These are phyloP conservation scores for Nettapus auritus DNA, from an alignment of 2,113 vertebrate genomes.

Conservation along the genomic window DNA sequence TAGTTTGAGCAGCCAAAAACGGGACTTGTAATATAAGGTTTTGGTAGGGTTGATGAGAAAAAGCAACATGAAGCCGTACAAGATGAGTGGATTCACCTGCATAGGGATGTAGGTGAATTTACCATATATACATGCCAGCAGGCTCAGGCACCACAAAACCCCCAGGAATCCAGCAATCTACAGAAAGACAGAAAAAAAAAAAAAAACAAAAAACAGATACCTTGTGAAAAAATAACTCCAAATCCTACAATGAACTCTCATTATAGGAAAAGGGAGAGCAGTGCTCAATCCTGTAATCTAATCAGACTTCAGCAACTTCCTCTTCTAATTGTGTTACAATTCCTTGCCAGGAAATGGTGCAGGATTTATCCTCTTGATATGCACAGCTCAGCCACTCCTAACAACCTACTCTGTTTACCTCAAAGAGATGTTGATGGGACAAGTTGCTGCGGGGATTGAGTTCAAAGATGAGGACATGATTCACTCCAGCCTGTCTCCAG, in stretches of 20 bases:
- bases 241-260: constrained; percentile 38
- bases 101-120: constrained; percentile 85
- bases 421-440: constrained; percentile 96
- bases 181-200: neutral
- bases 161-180: constrained; percentile 97
- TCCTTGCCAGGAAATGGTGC: neutral
- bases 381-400: neutral
- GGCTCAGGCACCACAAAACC: constrained; percentile 96
- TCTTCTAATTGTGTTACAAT: constrained; percentile 41
- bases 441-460: constrained; percentile 96
- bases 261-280: constrained; percentile 46
- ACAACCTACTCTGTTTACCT: constrained; percentile 78
- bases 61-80: constrained; percentile 96
- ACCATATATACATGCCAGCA: constrained; percentile 93
- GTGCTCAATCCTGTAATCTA: constrained; percentile 49
- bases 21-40: constrained; percentile 98
- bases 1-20: constrained; percentile 97
- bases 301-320: constrained; percentile 62
- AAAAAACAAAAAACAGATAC: constrained; percentile 24
- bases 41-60: constrained; percentile 98
- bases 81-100: constrained; percentile 93
- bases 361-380: neutral
- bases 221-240: neutral
- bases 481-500: constrained; percentile 95
- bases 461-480: constrained; percentile 97